Conservation (phyloP, 2,797 vertebrate genomes). For the Peromyscus melanophrys region DNA sequence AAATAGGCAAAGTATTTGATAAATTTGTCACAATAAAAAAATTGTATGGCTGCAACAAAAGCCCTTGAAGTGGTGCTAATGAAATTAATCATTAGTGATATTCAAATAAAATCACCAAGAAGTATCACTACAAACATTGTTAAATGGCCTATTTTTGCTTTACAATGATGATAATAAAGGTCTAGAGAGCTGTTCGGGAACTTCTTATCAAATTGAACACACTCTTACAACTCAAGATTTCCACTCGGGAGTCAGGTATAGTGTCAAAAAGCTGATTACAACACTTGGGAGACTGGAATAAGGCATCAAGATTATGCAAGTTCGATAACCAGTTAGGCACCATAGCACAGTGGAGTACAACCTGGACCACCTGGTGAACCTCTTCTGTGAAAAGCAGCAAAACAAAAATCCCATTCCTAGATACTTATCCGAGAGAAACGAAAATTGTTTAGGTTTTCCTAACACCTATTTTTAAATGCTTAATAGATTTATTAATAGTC, state of each 20-base stretch:
- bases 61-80: background rate
- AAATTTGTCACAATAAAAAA: background rate
- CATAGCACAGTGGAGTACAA: background rate
- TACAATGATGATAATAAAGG: background rate
- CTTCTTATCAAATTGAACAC: conserved; percentile 20
- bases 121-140: background rate
- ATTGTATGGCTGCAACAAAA: background rate
- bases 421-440: background rate
- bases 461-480: background rate
- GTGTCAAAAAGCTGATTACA: background rate
- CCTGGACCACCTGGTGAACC: background rate
- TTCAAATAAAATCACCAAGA: conserved; percentile 33
- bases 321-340: too few relatives aligned
- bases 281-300: background rate
- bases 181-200: conserved; percentile 5
- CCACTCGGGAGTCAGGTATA: background rate
- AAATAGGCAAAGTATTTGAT: background rate
- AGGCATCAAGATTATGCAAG: background rate
- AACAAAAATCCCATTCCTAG: background rate
- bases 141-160: background rate
- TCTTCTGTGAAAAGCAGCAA: background rate
- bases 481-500: background rate
- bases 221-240: background rate
- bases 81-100: conserved; percentile 43
- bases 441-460: background rate